phyloP scores from a whole-genome alignment of 2,888 invertebrate genomes.

The Lithophane semibrunnea region DNA sequence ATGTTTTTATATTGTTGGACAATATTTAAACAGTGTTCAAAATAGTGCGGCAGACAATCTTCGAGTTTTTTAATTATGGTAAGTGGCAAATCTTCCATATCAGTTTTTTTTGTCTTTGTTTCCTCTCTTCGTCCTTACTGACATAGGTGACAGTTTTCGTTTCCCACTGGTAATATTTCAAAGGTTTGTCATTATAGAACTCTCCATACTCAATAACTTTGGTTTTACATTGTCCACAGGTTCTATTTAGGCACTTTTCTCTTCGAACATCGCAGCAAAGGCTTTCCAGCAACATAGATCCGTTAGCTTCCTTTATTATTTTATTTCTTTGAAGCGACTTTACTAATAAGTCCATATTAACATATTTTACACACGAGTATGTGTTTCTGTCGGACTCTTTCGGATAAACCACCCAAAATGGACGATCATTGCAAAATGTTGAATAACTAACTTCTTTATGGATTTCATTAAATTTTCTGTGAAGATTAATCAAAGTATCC shows the following conservation, averaged over 20 bases:
- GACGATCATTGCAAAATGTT: slow-evolving; percentile 8
- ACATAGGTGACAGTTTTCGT: slow-evolving; percentile 11
- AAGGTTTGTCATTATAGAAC: slow-evolving; percentile 20
- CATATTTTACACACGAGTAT: not conserved
- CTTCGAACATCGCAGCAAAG: slow-evolving; percentile 26
- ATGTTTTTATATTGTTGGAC: not conserved
- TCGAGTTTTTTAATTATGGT: slow-evolving; percentile 24
- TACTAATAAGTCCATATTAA: slow-evolving; percentile 6
- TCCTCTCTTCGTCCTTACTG: slow-evolving; percentile 18
- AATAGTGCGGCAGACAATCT: slow-evolving; percentile 21
- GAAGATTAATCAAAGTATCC: slow-evolving; percentile 10
- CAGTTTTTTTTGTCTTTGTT: slow-evolving; percentile 22
- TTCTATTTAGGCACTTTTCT: slow-evolving; percentile 30
- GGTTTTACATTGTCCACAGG: slow-evolving; percentile 21
- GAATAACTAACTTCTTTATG: slow-evolving; percentile 4
- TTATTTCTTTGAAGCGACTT: slow-evolving; percentile 16
- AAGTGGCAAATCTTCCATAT: slow-evolving; percentile 23
- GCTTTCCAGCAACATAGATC: slow-evolving; percentile 26
- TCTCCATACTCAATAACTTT: slow-evolving; percentile 23
- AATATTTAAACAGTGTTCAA: slow-evolving; percentile 22
- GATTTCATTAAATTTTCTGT: not conserved
- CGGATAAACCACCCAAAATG: slow-evolving; percentile 1
- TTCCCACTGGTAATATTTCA: slow-evolving; percentile 29
- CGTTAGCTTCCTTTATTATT: slow-evolving; percentile 29
- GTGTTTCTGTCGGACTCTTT: slow-evolving; percentile 4